Base-by-base conservation (phyloP, 1,140 invertebrate genomes). In the Psilanteris sp. region DNA sequence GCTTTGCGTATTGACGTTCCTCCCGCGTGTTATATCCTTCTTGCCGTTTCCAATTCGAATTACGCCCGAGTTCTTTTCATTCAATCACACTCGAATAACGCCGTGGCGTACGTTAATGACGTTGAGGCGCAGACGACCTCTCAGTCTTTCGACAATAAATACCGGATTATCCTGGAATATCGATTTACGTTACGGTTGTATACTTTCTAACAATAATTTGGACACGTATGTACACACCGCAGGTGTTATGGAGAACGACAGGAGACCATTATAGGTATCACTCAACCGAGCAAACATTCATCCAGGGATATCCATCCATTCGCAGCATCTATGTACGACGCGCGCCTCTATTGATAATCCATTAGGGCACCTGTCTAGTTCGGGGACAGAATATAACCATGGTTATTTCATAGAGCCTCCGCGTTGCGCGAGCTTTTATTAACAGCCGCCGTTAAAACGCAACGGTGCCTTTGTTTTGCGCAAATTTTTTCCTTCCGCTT, bases 291-390 rank as follows among this genome's bases (percentile, higher is more conserved):
- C 70, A 73, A 73, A 66, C 59, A 66, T 72, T 72, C 57, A 61
- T 72, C 57, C 29, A 18, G 57, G 59, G 27, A 66, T 59, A 52
- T 43, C 29, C 20, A 61, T 72, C 44, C 32, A 50, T 39, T 54
- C 13, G 26, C 48, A 59, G 59, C 46, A 55, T 54, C 55, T 68
- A 70, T 62, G 57, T 64, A 62, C 27, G 57, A 27, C 71, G 48
- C 77, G 61, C 79, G 48, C 81, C 79, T 84, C 54, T 80, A 80
- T 82, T 84, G 81, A 80, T 82, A 80, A 81, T 79, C 77, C 80
- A 82, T 82, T 78, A 80, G 34, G 44, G 64, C 74, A 80, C 73
- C 66, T 77, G 75, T 73, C 67, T 48, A 55, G 36, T 31, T 62
- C 41, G 59, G 48, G 37, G 54, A 76, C 72, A 73, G 66, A 66